Conservation (phyloP, 1,140 invertebrate species). For the Pygmarrhopalites habei region DNA sequence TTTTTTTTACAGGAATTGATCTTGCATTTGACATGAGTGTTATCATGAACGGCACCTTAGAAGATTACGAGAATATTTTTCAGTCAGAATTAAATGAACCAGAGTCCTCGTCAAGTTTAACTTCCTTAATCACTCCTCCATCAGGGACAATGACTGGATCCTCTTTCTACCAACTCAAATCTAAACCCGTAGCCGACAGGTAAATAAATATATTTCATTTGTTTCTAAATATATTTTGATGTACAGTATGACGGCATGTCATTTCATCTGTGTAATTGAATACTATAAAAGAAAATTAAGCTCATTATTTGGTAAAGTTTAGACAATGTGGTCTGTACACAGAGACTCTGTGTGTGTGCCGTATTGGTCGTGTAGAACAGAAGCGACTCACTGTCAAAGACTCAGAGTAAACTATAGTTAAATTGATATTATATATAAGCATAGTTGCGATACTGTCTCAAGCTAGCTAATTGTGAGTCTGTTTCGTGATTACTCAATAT, state of each 20-base stretch:
- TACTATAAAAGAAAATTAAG: no score
- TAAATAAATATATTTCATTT: not conserved
- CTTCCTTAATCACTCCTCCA: not conserved
- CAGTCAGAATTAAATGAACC: no score
- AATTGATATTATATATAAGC: no score
- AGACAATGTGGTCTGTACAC: no score
- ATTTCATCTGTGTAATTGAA: no score
- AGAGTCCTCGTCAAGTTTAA: not conserved
- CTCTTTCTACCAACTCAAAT: constrained; percentile 21
- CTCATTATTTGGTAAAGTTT: no score
- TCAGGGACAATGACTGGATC: not conserved
- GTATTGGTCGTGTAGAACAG: no score
- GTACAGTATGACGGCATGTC: no score
- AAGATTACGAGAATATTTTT: not conserved
- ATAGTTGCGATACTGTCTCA: not conserved
- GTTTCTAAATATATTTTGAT: no score
- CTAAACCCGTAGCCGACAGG: constrained; percentile 12
- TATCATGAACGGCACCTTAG: constrained; percentile 1
- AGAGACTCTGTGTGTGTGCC: no score
- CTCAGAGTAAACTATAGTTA: no score
- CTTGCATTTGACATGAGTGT: constrained; percentile 19
- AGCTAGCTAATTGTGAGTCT: constrained; percentile 42
- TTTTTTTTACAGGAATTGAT: constrained; percentile 12
- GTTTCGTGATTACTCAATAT: constrained; percentile 39
- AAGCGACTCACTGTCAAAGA: no score